Conservation (phyloP, 2,113 vertebrate species). For the Perca schrenkii region DNA sequence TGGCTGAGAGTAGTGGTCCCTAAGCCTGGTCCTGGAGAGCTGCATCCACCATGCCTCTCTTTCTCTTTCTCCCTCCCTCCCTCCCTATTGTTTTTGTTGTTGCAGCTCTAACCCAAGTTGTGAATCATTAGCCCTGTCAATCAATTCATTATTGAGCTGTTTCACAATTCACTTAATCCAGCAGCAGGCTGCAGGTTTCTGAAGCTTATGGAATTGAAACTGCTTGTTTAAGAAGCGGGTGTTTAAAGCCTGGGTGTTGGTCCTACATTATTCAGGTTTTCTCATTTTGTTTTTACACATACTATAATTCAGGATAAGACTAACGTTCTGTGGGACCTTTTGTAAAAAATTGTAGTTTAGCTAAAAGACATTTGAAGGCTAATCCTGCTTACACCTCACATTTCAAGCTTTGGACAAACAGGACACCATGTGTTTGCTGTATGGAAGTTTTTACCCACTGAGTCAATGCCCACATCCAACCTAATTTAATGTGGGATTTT, state of each 20-base stretch:
- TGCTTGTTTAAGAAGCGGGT: slow-evolving; percentile 44
- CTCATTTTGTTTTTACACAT: slow-evolving; percentile 19
- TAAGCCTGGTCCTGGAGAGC: slow-evolving; percentile 72
- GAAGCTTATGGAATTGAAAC: slow-evolving; percentile 51
- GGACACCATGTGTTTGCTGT: neutral
- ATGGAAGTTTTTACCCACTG: neutral
- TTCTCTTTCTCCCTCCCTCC: slow-evolving; percentile 39
- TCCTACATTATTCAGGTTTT: slow-evolving; percentile 41
- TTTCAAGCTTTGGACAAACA: neutral
- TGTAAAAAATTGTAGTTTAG: slow-evolving; percentile 27
- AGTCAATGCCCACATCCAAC: neutral
- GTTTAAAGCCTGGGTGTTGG: slow-evolving; percentile 38
- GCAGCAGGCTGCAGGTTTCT: slow-evolving; percentile 56
- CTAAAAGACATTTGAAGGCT: slow-evolving; percentile 6
- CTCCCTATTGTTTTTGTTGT: slow-evolving; percentile 64
- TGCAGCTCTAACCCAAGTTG: slow-evolving; percentile 67
- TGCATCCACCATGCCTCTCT: slow-evolving; percentile 37
- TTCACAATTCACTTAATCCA: slow-evolving; percentile 74
- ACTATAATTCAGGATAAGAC: neutral
- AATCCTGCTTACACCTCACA: neutral
- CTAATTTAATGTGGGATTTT: neutral
- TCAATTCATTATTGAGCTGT: slow-evolving; percentile 78
- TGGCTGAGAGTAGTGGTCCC: slow-evolving; percentile 71
- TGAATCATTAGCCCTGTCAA: slow-evolving; percentile 79
- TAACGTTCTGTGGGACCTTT: slow-evolving; percentile 1